Conservation (phyloP, 2,888 invertebrate genomes). For the Apocheima hispidaria region DNA sequence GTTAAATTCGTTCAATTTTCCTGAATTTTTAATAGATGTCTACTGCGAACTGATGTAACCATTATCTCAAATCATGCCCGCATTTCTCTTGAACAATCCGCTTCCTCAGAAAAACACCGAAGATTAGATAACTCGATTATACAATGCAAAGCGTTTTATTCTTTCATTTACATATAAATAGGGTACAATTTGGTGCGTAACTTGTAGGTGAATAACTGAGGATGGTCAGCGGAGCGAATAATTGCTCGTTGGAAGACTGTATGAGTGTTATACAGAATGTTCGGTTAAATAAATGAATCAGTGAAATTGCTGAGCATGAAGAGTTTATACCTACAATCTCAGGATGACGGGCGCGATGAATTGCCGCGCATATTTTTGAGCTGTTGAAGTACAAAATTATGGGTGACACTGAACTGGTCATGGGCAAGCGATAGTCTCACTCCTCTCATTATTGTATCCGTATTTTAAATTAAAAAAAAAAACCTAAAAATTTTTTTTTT, state of each 20-base stretch:
- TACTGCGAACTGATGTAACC: slow-evolving; percentile 4
- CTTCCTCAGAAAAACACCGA: slow-evolving; percentile 32
- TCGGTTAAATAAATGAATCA: background rate
- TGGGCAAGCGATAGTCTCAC: too few species aligned
- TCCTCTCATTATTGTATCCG: too few species aligned
- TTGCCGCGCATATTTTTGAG: too few species aligned
- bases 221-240: slow-evolving; percentile 45
- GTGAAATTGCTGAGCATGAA: too few species aligned
- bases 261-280: background rate
- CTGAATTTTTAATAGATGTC: background rate
- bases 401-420: too few species aligned
- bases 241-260: slow-evolving; percentile 33
- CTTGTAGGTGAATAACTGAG: slow-evolving; percentile 30
- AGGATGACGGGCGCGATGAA: too few species aligned
- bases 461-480: too few species aligned
- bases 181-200: slow-evolving; percentile 31
- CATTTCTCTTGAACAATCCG: slow-evolving; percentile 26
- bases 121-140: slow-evolving; percentile 47
- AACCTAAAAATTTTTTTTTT: too few species aligned
- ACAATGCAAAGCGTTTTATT: slow-evolving; percentile 31
- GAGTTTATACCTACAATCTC: too few species aligned
- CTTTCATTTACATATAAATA: slow-evolving; percentile 40
- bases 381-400: too few species aligned
- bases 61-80: slow-evolving; percentile 15
- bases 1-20: background rate